Evolutionary conservation across 2,113 vertebrate genomes (phyloP).

Genomic region (Natator depressus): DNA sequence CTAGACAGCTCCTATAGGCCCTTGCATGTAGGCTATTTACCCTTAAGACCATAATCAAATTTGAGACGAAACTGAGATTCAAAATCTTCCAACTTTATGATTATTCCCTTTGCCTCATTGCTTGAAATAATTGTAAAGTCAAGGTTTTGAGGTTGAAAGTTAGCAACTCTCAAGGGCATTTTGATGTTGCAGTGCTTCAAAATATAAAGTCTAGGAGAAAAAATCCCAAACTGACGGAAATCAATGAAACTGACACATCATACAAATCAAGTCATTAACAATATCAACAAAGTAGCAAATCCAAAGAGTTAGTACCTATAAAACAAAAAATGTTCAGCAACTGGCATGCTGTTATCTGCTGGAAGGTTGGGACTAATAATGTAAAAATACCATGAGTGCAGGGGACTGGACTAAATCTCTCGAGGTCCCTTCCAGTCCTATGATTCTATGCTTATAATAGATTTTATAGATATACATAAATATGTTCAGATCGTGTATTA

Average conservation of each 20-base stretch:
- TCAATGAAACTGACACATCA: background rate
- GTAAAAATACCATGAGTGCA: background rate
- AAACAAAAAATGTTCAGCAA: background rate
- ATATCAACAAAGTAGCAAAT: background rate
- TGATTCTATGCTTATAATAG: background rate
- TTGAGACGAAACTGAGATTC: conserved; percentile 29
- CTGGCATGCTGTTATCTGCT: background rate
- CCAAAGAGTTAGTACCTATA: background rate
- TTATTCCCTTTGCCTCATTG: conserved; percentile 2
- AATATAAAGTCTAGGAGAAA: background rate
- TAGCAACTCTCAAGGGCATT: conserved; percentile 13
- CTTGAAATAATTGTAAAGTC: conserved; percentile 18
- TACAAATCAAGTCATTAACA: conserved; percentile 19
- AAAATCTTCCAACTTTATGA: conserved; percentile 30
- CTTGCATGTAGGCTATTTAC: background rate
- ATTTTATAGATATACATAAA: conserved; percentile 22
- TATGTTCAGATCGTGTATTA: conserved; percentile 19
- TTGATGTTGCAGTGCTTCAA: conserved; percentile 5
- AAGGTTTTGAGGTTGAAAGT: background rate
- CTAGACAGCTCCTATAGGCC: background rate
- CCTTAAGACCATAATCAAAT: conserved; percentile 26
- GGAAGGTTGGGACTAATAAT: background rate
- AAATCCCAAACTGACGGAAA: background rate
- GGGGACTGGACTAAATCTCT: too few species aligned
- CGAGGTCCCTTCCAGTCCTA: too few species aligned